phyloP scores from a whole-genome alignment of 1,140 invertebrate species.

The Drosophila ogumai region DNA sequence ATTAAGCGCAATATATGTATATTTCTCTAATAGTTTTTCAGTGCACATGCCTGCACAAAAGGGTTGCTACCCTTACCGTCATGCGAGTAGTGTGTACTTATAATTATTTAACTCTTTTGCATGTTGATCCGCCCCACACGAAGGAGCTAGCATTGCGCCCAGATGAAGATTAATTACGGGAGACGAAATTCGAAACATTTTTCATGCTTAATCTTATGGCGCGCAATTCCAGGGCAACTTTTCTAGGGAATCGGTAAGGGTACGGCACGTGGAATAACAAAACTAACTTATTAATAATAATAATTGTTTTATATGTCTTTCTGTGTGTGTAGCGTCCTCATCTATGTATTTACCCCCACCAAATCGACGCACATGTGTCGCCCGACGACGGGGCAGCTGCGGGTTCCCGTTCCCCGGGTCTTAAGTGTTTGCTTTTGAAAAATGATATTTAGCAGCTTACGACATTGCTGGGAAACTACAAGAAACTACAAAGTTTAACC shows the following conservation, averaged over 20 bases:
- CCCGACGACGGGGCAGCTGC: conserved; percentile 12
- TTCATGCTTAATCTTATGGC: conserved; percentile 77
- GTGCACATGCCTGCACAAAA: not conserved
- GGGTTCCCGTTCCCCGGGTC: conserved; percentile 2
- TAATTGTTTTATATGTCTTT: conserved; percentile 64
- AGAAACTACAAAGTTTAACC: conserved; percentile 46
- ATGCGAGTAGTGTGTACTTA: conserved; percentile 61
- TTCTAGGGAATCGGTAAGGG: not conserved
- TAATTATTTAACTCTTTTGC: conserved; percentile 81
- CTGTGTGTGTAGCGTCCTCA: conserved; percentile 38
- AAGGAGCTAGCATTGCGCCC: conserved; percentile 33
- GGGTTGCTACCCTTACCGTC: conserved; percentile 5
- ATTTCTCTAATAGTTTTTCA: not conserved
- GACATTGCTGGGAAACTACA: conserved; percentile 24
- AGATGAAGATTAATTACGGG: conserved; percentile 78
- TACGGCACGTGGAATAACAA: conserved; percentile 60
- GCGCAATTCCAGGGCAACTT: conserved; percentile 50
- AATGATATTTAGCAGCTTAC: conserved; percentile 56
- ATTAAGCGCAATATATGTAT: too few species aligned
- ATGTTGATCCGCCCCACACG: conserved; percentile 32
- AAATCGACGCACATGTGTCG: conserved; percentile 24
- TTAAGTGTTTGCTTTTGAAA: conserved; percentile 46
- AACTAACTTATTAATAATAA: conserved; percentile 83
- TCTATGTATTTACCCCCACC: conserved; percentile 9
- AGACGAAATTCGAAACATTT: conserved; percentile 76